Evolutionary conservation across 37 sponge, comb jelly and placozoan genomes (phyloP), one percentile per base, ranked within the genome.

Genomic region (Spongilla lacustris): DNA sequence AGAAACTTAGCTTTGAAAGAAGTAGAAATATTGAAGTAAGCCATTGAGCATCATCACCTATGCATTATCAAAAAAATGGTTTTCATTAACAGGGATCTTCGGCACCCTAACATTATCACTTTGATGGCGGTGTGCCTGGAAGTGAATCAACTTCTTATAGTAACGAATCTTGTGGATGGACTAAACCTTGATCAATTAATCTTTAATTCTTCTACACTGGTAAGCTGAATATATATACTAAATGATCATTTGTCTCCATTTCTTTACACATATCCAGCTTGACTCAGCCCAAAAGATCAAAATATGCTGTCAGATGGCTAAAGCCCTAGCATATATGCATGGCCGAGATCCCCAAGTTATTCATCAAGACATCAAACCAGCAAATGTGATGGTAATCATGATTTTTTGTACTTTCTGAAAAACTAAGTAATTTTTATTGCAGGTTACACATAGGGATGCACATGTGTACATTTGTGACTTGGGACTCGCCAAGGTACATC

Each of bases 341-440:
- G 27, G 69, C 26, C 77, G 75, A 2, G 33, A 82, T 74, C 88
- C 88, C 2, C 27, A 81, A n/a, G 38, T 88, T 8, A 81, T 88
- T 22, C 88, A 88, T 50, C 82, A 75, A 26, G 88, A 87, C 68
- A 36, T 88, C 2, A 88, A 88, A 74, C 88, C 88, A 2, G 69
- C 36, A 32, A 88, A 88, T 81, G 82, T 88, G 2, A 33, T 88
- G 77, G 88, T 88, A 74, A 67, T 76, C 58, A 21, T n/a, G 4
- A 30, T 29, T 23, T 14, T 24, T 23, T 29, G 23, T 48, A 48
- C 5, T 29, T 46, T 29, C 5, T 33, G 12, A 13, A 27, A 32
- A 46, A 23, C 9, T 4, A 4, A 3, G 58, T n/a, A 25, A 38
- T 71, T 37, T 68, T 4, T 73, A 58, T 36, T 85, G 24, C 31